These are phyloP conservation scores for Delia radicum DNA, from an alignment of 1,140 invertebrate species.

Conservation along the genomic window DNA sequence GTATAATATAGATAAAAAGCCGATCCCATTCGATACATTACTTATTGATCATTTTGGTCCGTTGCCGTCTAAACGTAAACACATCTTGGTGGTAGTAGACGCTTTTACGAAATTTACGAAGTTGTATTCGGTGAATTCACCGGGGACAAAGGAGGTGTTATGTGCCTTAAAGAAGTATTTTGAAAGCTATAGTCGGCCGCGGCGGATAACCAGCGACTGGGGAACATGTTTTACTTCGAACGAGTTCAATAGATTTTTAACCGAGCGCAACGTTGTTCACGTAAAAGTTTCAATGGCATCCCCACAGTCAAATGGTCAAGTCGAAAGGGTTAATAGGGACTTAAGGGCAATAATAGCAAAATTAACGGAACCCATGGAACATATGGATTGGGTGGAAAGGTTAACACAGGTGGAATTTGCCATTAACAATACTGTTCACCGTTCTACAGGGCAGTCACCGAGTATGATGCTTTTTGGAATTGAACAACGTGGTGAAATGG, in stretches of 20 bases:
- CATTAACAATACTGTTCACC: conserved; percentile 37
- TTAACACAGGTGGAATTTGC: conserved; percentile 32
- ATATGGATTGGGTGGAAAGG: too few relatives aligned
- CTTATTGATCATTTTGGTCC: conserved; percentile 20
- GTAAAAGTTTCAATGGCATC: conserved; percentile 24
- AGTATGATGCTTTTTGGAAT: neutral
- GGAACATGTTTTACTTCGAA: conserved; percentile 38
- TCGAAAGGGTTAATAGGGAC: conserved; percentile 33
- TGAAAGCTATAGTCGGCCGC: conserved; percentile 29
- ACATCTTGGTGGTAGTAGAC: conserved; percentile 45
- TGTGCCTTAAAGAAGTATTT: conserved; percentile 20
- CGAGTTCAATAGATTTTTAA: conserved; percentile 31
- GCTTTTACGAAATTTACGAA: too few relatives aligned
- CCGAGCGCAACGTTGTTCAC: conserved; percentile 29
- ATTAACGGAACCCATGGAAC: too few relatives aligned
- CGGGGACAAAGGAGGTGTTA: neutral
- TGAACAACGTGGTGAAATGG: conserved; percentile 16
- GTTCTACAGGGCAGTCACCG: conserved; percentile 25
- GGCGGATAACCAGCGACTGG: conserved; percentile 36
- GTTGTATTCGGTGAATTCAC: conserved; percentile 21
- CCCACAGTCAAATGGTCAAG: conserved; percentile 30
- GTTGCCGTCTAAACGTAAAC: neutral
- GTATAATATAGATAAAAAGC: conserved; percentile 11
- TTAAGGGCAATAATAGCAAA: too few relatives aligned
- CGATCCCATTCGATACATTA: conserved; percentile 10